These are phyloP conservation scores for Idaea biselata DNA, from an alignment of 2,888 invertebrate genomes.

Conservation along the genomic window DNA sequence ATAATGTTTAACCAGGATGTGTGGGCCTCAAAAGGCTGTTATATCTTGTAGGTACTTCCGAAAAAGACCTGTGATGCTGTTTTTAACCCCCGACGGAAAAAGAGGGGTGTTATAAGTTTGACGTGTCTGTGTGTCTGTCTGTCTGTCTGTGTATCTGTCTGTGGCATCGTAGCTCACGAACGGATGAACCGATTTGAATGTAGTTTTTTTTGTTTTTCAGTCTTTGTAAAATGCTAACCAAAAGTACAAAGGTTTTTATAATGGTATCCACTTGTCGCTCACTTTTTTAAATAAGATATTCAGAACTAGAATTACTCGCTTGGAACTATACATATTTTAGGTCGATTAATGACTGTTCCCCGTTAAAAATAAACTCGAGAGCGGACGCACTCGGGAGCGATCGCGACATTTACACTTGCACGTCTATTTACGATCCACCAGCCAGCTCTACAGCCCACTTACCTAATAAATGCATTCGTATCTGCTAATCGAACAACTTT, in stretches of 20 bases:
- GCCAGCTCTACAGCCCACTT: conserved; percentile 35
- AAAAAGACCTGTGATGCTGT: no score
- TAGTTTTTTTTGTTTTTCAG: no score
- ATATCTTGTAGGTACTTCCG: no score
- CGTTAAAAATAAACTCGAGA: conserved; percentile 59
- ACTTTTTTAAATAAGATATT: no score
- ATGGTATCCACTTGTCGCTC: neutral
- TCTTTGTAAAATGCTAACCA: neutral
- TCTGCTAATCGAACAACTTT: conserved; percentile 6
- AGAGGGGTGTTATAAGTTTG: no score
- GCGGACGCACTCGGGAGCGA: conserved; percentile 31
- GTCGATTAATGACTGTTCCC: conserved; percentile 49
- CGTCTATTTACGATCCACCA: conserved; percentile 64
- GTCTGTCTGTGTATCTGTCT: no score
- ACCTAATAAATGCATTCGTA: conserved; percentile 13
- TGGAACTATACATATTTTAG: conserved; percentile 41
- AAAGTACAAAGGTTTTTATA: neutral
- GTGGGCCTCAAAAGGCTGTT: no score
- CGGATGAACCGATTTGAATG: no score
- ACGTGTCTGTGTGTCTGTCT: no score
- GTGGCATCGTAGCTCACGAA: no score
- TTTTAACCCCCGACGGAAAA: no score
- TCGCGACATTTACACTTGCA: conserved; percentile 71
- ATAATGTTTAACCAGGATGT: neutral
- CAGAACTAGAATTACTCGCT: no score